Percentiles rank a stretch among this genome's conserved stretches.
phyloP scores from a whole-genome alignment of 2,113 vertebrate species.

The Microtus ochrogaster region DNA sequence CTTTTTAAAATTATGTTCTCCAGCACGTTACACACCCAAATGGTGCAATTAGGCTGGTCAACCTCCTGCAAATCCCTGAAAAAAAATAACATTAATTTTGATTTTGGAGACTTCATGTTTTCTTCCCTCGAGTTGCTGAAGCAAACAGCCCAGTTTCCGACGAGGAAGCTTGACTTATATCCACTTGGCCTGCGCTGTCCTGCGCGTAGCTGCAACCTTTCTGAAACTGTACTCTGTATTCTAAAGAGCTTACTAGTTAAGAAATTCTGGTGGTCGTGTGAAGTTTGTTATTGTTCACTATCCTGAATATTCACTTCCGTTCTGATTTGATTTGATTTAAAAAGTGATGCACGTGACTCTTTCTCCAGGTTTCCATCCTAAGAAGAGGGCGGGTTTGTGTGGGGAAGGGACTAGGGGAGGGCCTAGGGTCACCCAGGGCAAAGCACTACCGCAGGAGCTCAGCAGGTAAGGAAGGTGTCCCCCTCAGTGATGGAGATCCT shows the following conservation, averaged over 20 bases:
- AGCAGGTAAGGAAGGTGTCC: neutral
- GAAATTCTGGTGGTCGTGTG: neutral
- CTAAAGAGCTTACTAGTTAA: neutral
- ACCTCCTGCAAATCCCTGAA: constrained; percentile 58
- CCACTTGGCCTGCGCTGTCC: neutral
- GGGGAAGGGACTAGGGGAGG: fast-evolving
- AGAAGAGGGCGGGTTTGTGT: neutral
- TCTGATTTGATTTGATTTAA: neutral
- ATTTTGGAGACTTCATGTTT: constrained; percentile 40
- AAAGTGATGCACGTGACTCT: neutral
- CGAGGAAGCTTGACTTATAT: neutral
- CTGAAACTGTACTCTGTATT: neutral
- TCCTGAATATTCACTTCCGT: neutral
- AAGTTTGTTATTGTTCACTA: neutral
- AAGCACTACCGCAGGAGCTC: neutral
- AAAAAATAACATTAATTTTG: constrained; percentile 58
- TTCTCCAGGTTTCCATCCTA: neutral
- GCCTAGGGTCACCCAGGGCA: neutral
- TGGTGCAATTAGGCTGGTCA: constrained; percentile 46
- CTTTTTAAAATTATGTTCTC: constrained; percentile 64
- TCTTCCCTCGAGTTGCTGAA: constrained; percentile 14
- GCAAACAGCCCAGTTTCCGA: neutral
- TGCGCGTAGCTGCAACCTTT: neutral
- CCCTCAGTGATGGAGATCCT: neutral
- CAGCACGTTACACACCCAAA: constrained; percentile 51